A percentile compares a stretch with the other conserved stretches of the same genome.
Conservation (phyloP, 1,140 invertebrate species). For the Steinernema feltiae region DNA sequence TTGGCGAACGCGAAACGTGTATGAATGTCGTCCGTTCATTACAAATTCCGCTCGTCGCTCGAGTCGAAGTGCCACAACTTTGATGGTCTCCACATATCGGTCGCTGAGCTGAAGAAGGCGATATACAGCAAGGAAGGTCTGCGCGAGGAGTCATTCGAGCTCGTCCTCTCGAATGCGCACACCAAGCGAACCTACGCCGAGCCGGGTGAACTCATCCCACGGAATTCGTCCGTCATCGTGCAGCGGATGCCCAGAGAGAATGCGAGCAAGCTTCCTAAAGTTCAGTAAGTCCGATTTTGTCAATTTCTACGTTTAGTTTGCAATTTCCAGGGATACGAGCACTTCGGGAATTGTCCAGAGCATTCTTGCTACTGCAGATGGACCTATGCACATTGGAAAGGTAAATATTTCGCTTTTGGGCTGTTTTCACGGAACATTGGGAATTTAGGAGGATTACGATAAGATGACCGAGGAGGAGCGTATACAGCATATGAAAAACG, state of each 20-base stretch:
- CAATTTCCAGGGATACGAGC: conserved; percentile 40
- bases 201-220: conserved; percentile 77
- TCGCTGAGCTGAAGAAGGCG: conserved; percentile 83
- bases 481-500: conserved; percentile 90
- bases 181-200: conserved; percentile 70
- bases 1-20: background rate
- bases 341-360: conserved; percentile 44
- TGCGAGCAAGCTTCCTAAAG: conserved; percentile 58
- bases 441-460: conserved; percentile 70
- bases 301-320: background rate
- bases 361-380: background rate
- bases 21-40: conserved; percentile 77
- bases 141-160: conserved; percentile 80
- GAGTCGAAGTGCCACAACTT: conserved; percentile 92
- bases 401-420: conserved; percentile 26
- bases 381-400: conserved; percentile 32
- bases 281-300: conserved; percentile 56
- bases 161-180: conserved; percentile 92
- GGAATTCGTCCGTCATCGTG: conserved; percentile 93
- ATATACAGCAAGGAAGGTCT: conserved; percentile 90
- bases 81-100: conserved; percentile 89
- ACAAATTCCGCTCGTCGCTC: conserved; percentile 91
- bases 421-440: background rate
- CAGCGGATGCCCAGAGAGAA: conserved; percentile 75
- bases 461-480: conserved; percentile 90